A percentile compares a stretch with the other conserved stretches of the same genome.
Conservation (phyloP, 2,797 vertebrate species). For the Thalassophryne amazonica region DNA sequence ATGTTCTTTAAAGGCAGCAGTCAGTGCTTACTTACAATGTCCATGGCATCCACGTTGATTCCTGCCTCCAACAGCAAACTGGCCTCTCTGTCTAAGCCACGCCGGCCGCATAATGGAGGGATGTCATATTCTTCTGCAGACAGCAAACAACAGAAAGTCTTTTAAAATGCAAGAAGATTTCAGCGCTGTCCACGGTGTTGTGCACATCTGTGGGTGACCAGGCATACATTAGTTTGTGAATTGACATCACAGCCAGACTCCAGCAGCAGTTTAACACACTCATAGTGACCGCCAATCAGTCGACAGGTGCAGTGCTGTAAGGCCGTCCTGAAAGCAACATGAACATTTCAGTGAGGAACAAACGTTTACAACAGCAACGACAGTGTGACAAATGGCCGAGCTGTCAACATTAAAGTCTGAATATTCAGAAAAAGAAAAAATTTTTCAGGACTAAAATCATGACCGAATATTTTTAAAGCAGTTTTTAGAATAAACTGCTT, state of each 20-base stretch:
- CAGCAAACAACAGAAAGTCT: not conserved
- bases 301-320: slow-evolving; percentile 81
- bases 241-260: slow-evolving; percentile 77
- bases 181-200: too few relatives aligned
- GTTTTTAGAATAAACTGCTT: too few relatives aligned
- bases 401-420: too few relatives aligned
- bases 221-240: slow-evolving; percentile 78
- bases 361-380: too few relatives aligned
- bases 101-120: slow-evolving; percentile 82
- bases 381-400: too few relatives aligned
- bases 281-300: slow-evolving; percentile 74
- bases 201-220: not conserved
- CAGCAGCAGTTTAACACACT: slow-evolving; percentile 79
- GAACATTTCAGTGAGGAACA: too few relatives aligned
- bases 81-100: slow-evolving; percentile 72
- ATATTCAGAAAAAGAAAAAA: too few relatives aligned
- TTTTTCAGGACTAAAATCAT: too few relatives aligned
- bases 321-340: slow-evolving; percentile 83
- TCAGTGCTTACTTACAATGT: slow-evolving; percentile 73
- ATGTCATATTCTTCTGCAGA: slow-evolving; percentile 81
- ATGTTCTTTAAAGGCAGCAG: too few relatives aligned
- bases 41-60: slow-evolving; percentile 71
- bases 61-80: slow-evolving; percentile 78
- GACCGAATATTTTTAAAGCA: too few relatives aligned
- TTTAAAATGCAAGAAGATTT: not conserved